phyloP scores from a whole-genome alignment of 2,797 vertebrate genomes.

The Channallabes apus region DNA sequence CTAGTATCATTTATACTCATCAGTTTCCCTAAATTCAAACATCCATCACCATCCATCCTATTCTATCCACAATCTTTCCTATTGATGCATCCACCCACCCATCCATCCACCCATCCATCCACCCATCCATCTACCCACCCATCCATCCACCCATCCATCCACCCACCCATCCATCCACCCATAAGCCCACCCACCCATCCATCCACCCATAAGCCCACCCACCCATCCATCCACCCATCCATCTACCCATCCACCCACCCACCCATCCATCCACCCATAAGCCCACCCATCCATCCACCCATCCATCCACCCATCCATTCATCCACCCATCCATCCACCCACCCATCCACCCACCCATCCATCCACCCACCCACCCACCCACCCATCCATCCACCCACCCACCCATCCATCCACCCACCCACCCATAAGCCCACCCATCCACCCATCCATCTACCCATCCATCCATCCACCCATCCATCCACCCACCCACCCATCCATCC shows the following conservation, averaged over 20 bases:
- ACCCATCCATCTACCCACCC: background rate
- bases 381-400: too few species aligned
- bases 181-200: too few species aligned
- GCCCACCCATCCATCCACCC: background rate
- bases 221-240: too few species aligned
- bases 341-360: background rate
- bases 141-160: background rate
- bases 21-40: background rate
- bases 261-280: too few species aligned
- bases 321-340: background rate
- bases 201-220: too few species aligned
- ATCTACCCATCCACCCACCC: too few species aligned
- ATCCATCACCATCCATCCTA: too few species aligned
- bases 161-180: too few species aligned
- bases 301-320: background rate
- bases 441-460: background rate
- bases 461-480: background rate
- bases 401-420: too few species aligned
- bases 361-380: too few species aligned
- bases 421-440: too few species aligned
- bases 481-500: background rate
- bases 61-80: background rate
- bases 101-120: background rate
- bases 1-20: too few species aligned
- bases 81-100: background rate